Percentiles rank a stretch among this genome's conserved stretches.
These are phyloP conservation scores for Amphimallon solstitiale DNA, from an alignment of 2,888 invertebrate genomes.

Conservation along the genomic window DNA sequence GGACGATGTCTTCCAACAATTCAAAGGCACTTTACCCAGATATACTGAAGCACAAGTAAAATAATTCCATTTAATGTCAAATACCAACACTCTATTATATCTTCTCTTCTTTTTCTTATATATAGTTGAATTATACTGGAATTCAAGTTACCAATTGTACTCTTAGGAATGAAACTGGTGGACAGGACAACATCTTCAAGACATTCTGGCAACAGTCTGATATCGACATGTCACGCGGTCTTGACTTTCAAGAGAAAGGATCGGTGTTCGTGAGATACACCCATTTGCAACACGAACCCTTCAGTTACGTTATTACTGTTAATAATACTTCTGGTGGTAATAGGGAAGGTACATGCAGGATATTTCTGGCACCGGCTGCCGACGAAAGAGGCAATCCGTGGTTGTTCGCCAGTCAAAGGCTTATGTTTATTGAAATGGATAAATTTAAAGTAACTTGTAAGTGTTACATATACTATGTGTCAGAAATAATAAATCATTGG, in stretches of 20 bases:
- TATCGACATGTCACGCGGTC: conserved; percentile 77
- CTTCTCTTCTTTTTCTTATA: neutral
- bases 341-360: conserved; percentile 70
- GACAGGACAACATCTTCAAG: conserved; percentile 66
- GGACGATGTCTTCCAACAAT: conserved; percentile 78
- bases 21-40: conserved; percentile 74
- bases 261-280: conserved; percentile 75
- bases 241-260: conserved; percentile 81
- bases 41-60: conserved; percentile 70
- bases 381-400: conserved; percentile 73
- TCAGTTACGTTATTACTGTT: conserved; percentile 71
- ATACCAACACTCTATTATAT: too few species aligned
- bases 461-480: conserved; percentile 53
- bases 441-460: conserved; percentile 73
- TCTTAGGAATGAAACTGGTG: conserved; percentile 63
- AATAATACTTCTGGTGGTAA: conserved; percentile 66
- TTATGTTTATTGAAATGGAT: conserved; percentile 77
- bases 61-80: neutral
- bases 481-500: neutral
- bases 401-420: conserved; percentile 71
- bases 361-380: conserved; percentile 72
- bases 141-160: conserved; percentile 69
- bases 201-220: conserved; percentile 82
- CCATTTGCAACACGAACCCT: conserved; percentile 78
- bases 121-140: conserved; percentile 70